Conservation (phyloP, 2,113 vertebrate species). For the Tapirus terrestris region DNA sequence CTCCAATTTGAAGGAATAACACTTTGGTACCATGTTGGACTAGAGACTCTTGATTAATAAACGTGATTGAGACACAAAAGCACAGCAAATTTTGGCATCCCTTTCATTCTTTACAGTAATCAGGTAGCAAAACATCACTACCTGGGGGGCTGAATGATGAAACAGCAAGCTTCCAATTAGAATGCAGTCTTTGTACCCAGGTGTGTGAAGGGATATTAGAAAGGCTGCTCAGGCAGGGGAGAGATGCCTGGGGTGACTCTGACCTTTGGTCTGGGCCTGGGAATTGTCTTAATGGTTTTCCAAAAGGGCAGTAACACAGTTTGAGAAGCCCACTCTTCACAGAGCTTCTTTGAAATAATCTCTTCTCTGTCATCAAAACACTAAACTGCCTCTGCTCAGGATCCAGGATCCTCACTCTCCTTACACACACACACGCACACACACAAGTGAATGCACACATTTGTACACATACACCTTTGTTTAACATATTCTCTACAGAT, state of each 20-base stretch:
- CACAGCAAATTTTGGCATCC: not conserved
- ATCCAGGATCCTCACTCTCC: not conserved
- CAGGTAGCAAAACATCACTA: not conserved
- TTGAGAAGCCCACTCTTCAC: conserved; percentile 20
- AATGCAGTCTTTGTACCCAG: not conserved
- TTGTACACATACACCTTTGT: not conserved
- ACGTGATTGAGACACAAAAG: conserved; percentile 34
- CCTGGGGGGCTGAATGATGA: not conserved
- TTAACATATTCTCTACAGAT: not conserved
- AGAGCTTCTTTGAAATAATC: conserved; percentile 31
- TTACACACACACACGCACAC: not conserved
- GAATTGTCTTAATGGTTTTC: conserved; percentile 18
- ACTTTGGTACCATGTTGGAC: not conserved
- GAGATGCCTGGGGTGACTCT: not conserved
- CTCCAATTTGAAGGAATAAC: conserved; percentile 13
- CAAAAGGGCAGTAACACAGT: not conserved
- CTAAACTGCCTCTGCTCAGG: not conserved
- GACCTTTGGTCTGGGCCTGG: not conserved
- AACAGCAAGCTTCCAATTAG: not conserved
- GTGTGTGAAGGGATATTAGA: not conserved
- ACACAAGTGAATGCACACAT: not conserved
- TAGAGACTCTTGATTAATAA: conserved; percentile 45
- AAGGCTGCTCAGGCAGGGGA: not conserved
- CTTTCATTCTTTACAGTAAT: not conserved
- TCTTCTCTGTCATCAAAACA: not conserved